These are phyloP conservation scores for Tenthredo notha DNA, from an alignment of 2,888 invertebrate genomes.

Conservation along the genomic window DNA sequence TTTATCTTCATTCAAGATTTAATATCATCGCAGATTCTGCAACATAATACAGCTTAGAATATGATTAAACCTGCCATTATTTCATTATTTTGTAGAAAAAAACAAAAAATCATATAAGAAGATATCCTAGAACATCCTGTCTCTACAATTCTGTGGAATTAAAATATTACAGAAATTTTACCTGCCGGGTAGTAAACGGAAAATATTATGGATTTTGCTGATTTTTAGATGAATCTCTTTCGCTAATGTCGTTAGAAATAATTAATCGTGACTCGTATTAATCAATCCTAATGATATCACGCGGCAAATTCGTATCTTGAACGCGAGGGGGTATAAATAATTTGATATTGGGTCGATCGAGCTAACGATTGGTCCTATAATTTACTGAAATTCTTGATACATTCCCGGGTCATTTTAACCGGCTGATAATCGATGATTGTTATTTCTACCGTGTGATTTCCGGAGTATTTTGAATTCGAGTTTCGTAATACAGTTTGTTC, in stretches of 20 bases:
- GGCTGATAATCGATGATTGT: background rate
- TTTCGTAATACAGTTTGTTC: constrained; percentile 3
- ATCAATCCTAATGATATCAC: background rate
- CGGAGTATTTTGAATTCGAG: constrained; percentile 9
- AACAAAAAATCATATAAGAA: background rate
- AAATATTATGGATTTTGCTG: no score
- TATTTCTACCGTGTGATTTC: background rate
- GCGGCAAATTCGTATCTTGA: background rate
- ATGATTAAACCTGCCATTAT: background rate
- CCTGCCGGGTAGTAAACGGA: no score
- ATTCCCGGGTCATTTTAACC: background rate
- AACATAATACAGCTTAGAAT: background rate
- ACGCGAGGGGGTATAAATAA: background rate
- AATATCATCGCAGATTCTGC: background rate
- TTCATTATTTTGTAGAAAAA: background rate
- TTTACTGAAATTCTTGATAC: constrained; percentile 1
- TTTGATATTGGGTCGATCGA: background rate
- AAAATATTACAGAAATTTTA: no score
- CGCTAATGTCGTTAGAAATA: background rate
- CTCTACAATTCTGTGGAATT: background rate
- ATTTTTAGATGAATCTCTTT: no score
- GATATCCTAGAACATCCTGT: background rate
- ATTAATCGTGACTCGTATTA: background rate
- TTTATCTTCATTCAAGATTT: background rate
- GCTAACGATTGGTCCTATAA: background rate